Conservation (phyloP, 2,113 vertebrate genomes). For the Acrocephalus kingi region DNA sequence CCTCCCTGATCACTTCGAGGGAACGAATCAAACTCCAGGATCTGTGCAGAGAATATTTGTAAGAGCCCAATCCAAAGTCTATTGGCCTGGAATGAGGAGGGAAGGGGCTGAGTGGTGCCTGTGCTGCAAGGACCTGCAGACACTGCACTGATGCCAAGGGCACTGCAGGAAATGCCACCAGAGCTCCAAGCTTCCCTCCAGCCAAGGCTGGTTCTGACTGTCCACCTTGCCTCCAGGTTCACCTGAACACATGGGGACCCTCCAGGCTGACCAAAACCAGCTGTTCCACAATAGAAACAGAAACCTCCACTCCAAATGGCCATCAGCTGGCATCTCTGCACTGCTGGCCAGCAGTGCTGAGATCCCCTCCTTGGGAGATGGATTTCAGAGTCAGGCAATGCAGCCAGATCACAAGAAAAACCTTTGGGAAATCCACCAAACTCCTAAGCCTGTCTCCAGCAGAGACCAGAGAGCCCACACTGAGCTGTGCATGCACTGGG, state of each 20-base stretch:
- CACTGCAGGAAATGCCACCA: background rate
- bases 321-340: background rate
- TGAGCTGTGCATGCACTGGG: background rate
- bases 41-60: background rate
- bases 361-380: background rate
- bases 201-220: background rate
- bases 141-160: background rate
- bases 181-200: background rate
- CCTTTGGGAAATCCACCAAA: background rate
- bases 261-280: background rate
- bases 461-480: background rate
- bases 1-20: background rate
- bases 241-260: background rate
- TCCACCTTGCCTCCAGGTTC: background rate
- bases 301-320: background rate
- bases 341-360: background rate
- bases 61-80: background rate
- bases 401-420: background rate
- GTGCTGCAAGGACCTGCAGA: background rate
- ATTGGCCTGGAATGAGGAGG: background rate
- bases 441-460: background rate
- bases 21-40: background rate
- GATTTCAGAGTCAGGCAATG: background rate
- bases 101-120: background rate
- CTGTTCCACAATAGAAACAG: background rate